Evolutionary conservation across 2,797 vertebrate genomes (phyloP), one percentile per base, ranked within the genome.

Genomic region (Rhabdophis nuchalis): DNA sequence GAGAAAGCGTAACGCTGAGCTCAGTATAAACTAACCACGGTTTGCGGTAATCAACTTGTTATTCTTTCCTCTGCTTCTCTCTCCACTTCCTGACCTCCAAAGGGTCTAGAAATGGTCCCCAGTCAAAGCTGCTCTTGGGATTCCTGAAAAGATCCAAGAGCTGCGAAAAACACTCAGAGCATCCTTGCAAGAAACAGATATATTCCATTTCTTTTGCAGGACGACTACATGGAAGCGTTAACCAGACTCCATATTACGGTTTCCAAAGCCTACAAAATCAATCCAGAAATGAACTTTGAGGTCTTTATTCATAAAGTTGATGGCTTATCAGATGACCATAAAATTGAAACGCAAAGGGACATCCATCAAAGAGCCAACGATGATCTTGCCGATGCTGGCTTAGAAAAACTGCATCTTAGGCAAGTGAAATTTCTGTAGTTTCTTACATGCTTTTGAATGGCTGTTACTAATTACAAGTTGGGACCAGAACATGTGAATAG

Each of bases 241-340:
- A 98, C 98, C 90, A 97, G 99, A 96, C 98, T 99, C 92, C 99
- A 99, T 96, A 98, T 99, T 94, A 99, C 99, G 2, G 99, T 99
- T 95, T 99, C 99, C 6, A 98, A 99, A 96, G 99, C 99, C 92
- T 99, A 99, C 97, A 98, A 99, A 95, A 98, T 99, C 96, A 99
- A 99, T 96, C 99, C 99, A 1, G 99, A 99, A 96, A 99, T 99
- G 97, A 99, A 99, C 97, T 99, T 99, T 56, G 99, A 99, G 97
- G 99, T 99, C 96, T 99, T 99, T 94, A 99, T 99, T 97, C 99
- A 99, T 97, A 99, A 99, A 98, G 99, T 99, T 94, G 99, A 99
- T 95, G 99, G 99, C 88, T 98, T 99, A 91, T 99, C 99, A 0
- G 99, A 99, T 94, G 99, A 99, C 96, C 99, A 99, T 97, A 99